Evolutionary conservation across 92 coral and sea anemone species (phyloP).

Genomic region (Porites rus): DNA sequence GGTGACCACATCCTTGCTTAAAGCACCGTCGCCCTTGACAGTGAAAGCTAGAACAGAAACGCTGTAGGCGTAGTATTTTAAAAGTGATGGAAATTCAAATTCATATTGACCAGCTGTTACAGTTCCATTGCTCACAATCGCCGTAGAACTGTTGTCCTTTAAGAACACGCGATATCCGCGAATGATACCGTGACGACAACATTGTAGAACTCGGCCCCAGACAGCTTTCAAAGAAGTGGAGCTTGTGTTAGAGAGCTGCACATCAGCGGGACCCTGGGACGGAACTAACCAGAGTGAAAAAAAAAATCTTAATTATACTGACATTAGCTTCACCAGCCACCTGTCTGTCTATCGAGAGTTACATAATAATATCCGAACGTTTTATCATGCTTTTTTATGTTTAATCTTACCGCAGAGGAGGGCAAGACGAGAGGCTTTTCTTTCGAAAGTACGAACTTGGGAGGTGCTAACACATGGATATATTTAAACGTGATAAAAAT

Average conservation of each 20-base stretch:
- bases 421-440: no score
- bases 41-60: constrained; percentile 66
- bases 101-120: constrained; percentile 1
- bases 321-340: not conserved
- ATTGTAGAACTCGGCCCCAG: constrained; percentile 51
- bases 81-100: constrained; percentile 18
- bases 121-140: constrained; percentile 10
- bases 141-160: constrained; percentile 24
- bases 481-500: no score
- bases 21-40: constrained; percentile 67
- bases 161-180: constrained; percentile 71
- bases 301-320: not conserved
- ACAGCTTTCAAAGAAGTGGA: constrained; percentile 57
- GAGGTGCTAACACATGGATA: no score
- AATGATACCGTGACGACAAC: constrained; percentile 65
- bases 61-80: constrained; percentile 54
- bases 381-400: no score
- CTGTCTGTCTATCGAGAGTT: no score
- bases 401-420: no score
- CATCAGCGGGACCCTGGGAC: constrained; percentile 39
- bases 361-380: no score
- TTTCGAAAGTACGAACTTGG: no score
- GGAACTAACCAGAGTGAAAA: constrained; percentile 44
- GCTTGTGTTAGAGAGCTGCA: constrained; percentile 50
- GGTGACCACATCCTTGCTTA: constrained; percentile 29